Base-by-base conservation (phyloP, 2,888 invertebrate species). In the Thymelicus sylvestris region DNA sequence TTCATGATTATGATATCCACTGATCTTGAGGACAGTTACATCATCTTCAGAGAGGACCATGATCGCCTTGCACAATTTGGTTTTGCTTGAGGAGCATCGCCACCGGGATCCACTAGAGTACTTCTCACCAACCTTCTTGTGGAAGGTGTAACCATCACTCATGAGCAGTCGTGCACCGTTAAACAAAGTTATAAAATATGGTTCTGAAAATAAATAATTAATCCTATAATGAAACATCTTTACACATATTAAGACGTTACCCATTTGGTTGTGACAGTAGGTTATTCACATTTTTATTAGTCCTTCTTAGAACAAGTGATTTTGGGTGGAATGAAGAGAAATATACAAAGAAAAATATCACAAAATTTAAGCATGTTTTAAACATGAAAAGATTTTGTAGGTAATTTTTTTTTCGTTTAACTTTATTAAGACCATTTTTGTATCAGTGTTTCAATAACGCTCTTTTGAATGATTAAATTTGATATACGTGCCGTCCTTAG, bases 151-250 rank as follows among this genome's bases (percentile, higher is more conserved):
- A 0, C 74, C 74, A 7, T 69, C 65, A 19, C 72, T 61, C 31
- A 75, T 66, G 3, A 78, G 72, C 19, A 76, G 65, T 2, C 44
- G 71, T 47, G 73, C 67, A 15, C 77, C 77, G 10, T 66, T 68
- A 8, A 71, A 62, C 7, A 75, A 72, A n/a, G 47, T 71, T 62
- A 73, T 73, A 19, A 73, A 65, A 59, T 65, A 61, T 7, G 19
- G 19, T 10, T 64, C 70, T 73, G 66, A 19, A n/a, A 73, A 64
- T 13, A 6, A 59, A 47, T 13, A 73, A 64, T 13, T 2, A 59
- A 47, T 13, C 2, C 6, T 12, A 19, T 19, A 6, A 24, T 47
- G 19, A 19, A 19, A 19, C 19, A 19, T 19, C 19, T 19, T 19
- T 19, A 19, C 19, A 1, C 19, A 19, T 19, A 19, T 19, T 19